Evolutionary conservation across 1,140 invertebrate species (phyloP).

Genomic region (Drosophila sturtevanti): DNA sequence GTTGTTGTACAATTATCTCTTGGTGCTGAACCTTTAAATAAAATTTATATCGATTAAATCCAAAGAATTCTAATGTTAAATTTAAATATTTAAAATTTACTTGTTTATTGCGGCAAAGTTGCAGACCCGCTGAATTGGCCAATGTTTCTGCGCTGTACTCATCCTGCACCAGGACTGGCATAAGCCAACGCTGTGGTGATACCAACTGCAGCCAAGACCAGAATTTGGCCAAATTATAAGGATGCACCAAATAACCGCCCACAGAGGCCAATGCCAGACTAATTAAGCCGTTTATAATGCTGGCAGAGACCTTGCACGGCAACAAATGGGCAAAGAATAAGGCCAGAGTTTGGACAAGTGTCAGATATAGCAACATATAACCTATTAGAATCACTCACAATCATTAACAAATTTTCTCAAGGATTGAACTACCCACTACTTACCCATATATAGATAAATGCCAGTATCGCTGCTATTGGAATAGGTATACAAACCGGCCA

Average conservation of each 20-base stretch:
- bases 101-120: slow-evolving; percentile 88
- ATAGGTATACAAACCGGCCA: slow-evolving; percentile 91
- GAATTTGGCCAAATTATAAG: slow-evolving; percentile 87
- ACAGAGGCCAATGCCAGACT: slow-evolving; percentile 86
- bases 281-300: slow-evolving; percentile 86
- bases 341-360: slow-evolving; percentile 87
- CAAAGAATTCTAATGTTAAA: no score
- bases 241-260: slow-evolving; percentile 89
- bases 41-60: no score
- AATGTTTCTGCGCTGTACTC: slow-evolving; percentile 87
- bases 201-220: slow-evolving; percentile 87
- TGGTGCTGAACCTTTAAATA: slow-evolving; percentile 87
- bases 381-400: slow-evolving; percentile 83
- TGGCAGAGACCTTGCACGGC: slow-evolving; percentile 85
- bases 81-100: slow-evolving; percentile 58
- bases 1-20: slow-evolving; percentile 91
- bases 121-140: slow-evolving; percentile 84
- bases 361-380: slow-evolving; percentile 91
- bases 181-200: slow-evolving; percentile 90
- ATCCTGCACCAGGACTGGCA: slow-evolving; percentile 87
- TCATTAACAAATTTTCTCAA: background rate
- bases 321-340: slow-evolving; percentile 84
- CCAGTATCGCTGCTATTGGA: slow-evolving; percentile 86
- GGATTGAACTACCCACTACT: slow-evolving; percentile 19
- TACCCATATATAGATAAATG: slow-evolving; percentile 90